Evolutionary conservation across 1,140 invertebrate genomes (phyloP).

Genomic region (Leptinotarsa lineolata): DNA sequence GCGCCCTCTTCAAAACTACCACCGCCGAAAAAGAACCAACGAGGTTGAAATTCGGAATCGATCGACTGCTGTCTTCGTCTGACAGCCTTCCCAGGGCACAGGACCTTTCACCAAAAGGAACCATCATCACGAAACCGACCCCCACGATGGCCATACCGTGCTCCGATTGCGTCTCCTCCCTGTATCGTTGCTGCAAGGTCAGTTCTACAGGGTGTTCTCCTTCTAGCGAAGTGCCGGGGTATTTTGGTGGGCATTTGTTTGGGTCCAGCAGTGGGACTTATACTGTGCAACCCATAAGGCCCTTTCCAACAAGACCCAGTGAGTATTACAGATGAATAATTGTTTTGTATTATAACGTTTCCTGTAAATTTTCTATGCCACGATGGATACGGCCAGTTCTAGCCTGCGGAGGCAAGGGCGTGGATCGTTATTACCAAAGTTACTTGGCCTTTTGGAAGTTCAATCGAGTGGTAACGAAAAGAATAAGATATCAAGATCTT

Average conservation of each 20-base stretch:
- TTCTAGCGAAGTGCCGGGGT: conserved; percentile 32
- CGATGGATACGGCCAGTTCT: too few relatives aligned
- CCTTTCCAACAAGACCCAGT: conserved; percentile 54
- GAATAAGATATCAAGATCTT: too few relatives aligned
- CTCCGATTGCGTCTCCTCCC: conserved; percentile 57
- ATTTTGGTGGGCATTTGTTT: conserved; percentile 36
- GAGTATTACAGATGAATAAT: not conserved
- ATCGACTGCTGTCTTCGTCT: conserved; percentile 48
- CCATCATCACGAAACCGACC: conserved; percentile 31
- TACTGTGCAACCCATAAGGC: conserved; percentile 51
- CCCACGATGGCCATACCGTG: conserved; percentile 52
- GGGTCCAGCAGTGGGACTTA: conserved; percentile 39
- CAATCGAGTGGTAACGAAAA: too few relatives aligned
- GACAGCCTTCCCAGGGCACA: not conserved
- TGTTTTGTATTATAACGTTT: too few relatives aligned
- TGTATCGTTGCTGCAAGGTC: conserved; percentile 55
- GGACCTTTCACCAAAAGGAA: conserved; percentile 2
- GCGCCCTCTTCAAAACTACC: not conserved
- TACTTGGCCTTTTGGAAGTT: too few relatives aligned
- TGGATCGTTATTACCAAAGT: too few relatives aligned
- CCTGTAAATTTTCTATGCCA: too few relatives aligned
- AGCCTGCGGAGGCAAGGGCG: too few relatives aligned
- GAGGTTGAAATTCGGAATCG: conserved; percentile 57
- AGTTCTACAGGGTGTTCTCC: conserved; percentile 38
- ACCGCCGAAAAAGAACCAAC: conserved; percentile 40